Base-by-base conservation (phyloP, 2,113 vertebrate genomes). In the Pterophyllum scalare region DNA sequence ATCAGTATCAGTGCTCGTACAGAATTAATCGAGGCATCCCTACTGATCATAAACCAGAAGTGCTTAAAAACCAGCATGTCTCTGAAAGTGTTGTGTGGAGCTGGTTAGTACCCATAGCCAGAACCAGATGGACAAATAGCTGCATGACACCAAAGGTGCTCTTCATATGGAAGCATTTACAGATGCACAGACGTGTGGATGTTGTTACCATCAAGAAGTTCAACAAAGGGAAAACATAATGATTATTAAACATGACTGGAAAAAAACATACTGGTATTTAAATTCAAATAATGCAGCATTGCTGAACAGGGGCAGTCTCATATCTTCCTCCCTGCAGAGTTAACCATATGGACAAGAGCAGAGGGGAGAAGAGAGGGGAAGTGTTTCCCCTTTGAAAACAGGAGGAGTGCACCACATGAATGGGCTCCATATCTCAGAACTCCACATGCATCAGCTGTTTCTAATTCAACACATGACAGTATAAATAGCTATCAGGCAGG, bases 81-180 rank as follows among this genome's bases (percentile, higher is more conserved):
- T 80, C 35, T 58, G 62, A 49, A 77, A 74, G 40, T 33, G 24
- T 12, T 58, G 7, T 64, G 58, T 46, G 43, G 52, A 70, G 38
- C 59, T 82, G 33, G 59, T 74, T 85, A 52, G n/a, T 46, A 24
- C 38, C 35, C 38, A 72, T 80, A 83, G 74, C 76, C 59, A 83
- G 28, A 90, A 87, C 65, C 88, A 92, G 77, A 89, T 81, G 78
- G 79, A 89, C 77, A 82, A 82, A 81, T 31, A 78, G 40, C 78
- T 58, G 77, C 76, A 80, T 67, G 59, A 38, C 81, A 79, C 54
- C 76, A 88, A 79, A 87, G 26, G 59, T 83, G 59, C 46, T 64
- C 77, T 82, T 93, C 94, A 94, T 90, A 88, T 94, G 92, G 91
- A 94, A 95, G 86, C 93, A 92, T 82, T 94, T 94, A 93, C 4